phyloP scores from a whole-genome alignment of 1,140 invertebrate genomes.

The Grapholita molesta region DNA sequence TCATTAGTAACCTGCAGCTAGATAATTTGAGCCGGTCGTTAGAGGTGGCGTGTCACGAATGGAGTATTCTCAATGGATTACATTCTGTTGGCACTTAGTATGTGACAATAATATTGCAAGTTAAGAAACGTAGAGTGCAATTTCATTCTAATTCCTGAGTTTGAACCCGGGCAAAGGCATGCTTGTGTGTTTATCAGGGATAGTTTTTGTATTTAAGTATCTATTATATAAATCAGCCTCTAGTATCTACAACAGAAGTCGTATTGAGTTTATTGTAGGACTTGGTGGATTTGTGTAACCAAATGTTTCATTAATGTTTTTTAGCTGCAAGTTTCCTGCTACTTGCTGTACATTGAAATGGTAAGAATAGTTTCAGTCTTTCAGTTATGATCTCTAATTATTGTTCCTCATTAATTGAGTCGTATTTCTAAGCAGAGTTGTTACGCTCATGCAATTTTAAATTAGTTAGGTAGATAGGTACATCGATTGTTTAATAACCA shows the following conservation, averaged over 20 bases:
- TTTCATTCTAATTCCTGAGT: neutral
- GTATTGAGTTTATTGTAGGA: too few species aligned
- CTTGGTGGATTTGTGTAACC: too few species aligned
- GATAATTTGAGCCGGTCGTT: slow-evolving; percentile 3
- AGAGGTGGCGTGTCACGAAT: slow-evolving; percentile 1
- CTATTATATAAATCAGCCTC: too few species aligned
- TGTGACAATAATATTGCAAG: neutral
- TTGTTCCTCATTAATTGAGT: neutral
- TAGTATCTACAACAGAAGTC: too few species aligned
- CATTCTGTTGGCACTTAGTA: neutral
- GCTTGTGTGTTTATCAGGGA: too few species aligned
- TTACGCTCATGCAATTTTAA: neutral
- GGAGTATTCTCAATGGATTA: neutral
- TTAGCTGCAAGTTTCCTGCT: neutral
- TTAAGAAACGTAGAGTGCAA: neutral
- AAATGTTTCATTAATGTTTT: too few species aligned
- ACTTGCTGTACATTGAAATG: neutral
- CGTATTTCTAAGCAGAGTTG: neutral
- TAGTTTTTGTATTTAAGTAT: too few species aligned
- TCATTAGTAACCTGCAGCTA: slow-evolving; percentile 11
- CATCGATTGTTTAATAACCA: neutral
- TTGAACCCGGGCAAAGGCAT: too few species aligned
- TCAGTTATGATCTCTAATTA: neutral
- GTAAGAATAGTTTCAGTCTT: neutral
- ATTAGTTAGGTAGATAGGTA: neutral